Percentiles rank a stretch among this genome's conserved stretches.
These are phyloP conservation scores for Acanthurus leucopareius DNA, from an alignment of 2,797 vertebrate genomes.

Conservation along the genomic window DNA sequence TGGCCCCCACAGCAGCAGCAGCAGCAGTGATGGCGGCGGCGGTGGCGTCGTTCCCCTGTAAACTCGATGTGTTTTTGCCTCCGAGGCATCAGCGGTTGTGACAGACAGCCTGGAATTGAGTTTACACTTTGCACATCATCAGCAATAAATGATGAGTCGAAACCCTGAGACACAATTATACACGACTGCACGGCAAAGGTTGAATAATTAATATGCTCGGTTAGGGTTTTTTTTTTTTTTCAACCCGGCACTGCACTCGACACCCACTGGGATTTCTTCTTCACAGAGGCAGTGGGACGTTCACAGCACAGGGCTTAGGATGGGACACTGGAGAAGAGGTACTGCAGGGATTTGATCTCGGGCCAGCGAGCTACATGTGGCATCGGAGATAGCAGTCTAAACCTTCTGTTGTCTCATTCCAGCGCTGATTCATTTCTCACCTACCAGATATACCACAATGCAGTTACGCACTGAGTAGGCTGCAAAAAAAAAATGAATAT, in stretches of 20 bases:
- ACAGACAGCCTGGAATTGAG: constrained; percentile 31
- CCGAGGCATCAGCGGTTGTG: constrained; percentile 21
- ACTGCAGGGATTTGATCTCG: constrained; percentile 45
- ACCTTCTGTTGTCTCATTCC: constrained; percentile 34
- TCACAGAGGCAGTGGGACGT: constrained; percentile 31
- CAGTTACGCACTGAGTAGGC: constrained; percentile 28
- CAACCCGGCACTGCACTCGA: constrained; percentile 34
- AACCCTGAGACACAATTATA: constrained; percentile 42
- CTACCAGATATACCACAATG: constrained; percentile 19
- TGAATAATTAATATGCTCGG: constrained; percentile 53
- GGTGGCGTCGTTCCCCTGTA: constrained; percentile 1
- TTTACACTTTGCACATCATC: constrained; percentile 40
- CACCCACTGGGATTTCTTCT: constrained; percentile 23
- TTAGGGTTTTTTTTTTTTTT: constrained; percentile 15
- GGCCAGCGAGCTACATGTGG: constrained; percentile 43
- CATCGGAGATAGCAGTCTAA: constrained; percentile 42
- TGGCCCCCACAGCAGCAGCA: neutral
- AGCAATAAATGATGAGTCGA: constrained; percentile 52
- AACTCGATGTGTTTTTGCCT: constrained; percentile 27
- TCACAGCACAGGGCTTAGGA: constrained; percentile 25
- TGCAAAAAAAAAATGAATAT: constrained; percentile 29
- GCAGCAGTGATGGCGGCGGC: no score
- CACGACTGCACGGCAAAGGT: constrained; percentile 17
- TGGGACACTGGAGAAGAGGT: constrained; percentile 15
- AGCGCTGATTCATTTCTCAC: constrained; percentile 5